Conservation (phyloP, 2,888 invertebrate genomes). For the Sinohyriopsis cumingii region DNA sequence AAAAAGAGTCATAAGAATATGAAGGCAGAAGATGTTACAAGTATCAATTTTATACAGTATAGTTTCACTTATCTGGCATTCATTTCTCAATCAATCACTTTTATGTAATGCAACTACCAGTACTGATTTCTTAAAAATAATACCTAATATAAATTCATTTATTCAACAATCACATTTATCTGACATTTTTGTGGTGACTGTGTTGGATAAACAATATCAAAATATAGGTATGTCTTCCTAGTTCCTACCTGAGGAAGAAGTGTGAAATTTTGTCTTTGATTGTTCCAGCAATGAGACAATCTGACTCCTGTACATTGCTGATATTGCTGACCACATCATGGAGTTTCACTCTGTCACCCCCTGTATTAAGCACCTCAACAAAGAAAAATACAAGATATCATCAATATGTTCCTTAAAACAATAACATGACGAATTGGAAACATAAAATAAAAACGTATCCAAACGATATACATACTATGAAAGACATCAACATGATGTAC, state of each 20-base stretch:
- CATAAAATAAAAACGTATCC: too few relatives aligned
- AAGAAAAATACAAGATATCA: background rate
- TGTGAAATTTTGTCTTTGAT: slow-evolving; percentile 65
- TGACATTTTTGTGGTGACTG: background rate
- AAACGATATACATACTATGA: too few relatives aligned
- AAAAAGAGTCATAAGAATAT: too few relatives aligned
- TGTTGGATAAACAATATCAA: too few relatives aligned
- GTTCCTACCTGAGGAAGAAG: slow-evolving; percentile 59
- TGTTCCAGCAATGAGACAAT: slow-evolving; percentile 61
- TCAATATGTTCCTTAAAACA: too few relatives aligned
- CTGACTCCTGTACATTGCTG: slow-evolving; percentile 46
- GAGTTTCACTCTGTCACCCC: slow-evolving; percentile 26
- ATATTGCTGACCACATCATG: slow-evolving; percentile 42
- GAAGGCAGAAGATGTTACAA: too few relatives aligned
- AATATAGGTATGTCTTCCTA: slow-evolving; percentile 17
- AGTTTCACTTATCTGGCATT: too few relatives aligned
- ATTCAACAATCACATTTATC: background rate
- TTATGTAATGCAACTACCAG: background rate
- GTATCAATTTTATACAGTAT: too few relatives aligned
- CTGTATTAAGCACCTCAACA: slow-evolving; percentile 19
- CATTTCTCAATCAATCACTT: too few relatives aligned
- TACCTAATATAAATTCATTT: background rate
- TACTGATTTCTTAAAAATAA: background rate
- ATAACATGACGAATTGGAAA: too few relatives aligned
- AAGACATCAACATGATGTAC: too few relatives aligned